These are phyloP conservation scores for Tipula vernalis DNA, from an alignment of 2,888 invertebrate genomes.

Conservation along the genomic window DNA sequence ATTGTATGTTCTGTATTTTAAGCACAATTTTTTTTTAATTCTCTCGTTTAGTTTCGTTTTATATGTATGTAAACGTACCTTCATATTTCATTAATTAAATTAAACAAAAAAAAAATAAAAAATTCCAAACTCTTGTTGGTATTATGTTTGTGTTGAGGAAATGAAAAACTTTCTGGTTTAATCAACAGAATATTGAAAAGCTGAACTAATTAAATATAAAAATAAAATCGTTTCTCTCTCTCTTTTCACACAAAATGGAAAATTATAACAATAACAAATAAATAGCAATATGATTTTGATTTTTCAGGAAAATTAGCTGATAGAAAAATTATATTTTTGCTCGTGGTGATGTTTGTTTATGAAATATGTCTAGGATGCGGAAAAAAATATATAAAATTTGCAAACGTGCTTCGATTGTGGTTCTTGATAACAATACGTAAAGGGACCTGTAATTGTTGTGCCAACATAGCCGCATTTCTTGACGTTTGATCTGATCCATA, in stretches of 20 bases:
- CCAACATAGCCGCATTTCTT: too few species aligned
- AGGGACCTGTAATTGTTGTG: too few species aligned
- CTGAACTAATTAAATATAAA: neutral
- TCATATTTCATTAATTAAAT: neutral
- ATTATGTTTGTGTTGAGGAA: neutral
- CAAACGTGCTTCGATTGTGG: too few species aligned
- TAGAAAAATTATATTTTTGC: neutral
- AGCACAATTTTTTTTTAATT: neutral
- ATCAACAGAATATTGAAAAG: neutral
- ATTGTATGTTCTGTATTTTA: neutral
- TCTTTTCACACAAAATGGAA: neutral
- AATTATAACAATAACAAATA: neutral
- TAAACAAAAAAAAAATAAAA: neutral
- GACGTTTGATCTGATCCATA: too few species aligned
- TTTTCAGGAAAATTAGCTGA: neutral
- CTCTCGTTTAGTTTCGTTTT: neutral
- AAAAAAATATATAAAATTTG: too few species aligned
- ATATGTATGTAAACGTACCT: neutral
- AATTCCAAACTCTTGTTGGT: neutral
- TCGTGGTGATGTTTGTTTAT: too few species aligned
- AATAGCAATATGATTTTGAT: neutral
- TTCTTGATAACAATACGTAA: too few species aligned
- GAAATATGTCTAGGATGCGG: too few species aligned
- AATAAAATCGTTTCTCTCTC: neutral
- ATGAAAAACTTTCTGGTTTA: neutral